Evolutionary conservation across 2,888 invertebrate species (phyloP).

Genomic region (Macrophya alboannulata): DNA sequence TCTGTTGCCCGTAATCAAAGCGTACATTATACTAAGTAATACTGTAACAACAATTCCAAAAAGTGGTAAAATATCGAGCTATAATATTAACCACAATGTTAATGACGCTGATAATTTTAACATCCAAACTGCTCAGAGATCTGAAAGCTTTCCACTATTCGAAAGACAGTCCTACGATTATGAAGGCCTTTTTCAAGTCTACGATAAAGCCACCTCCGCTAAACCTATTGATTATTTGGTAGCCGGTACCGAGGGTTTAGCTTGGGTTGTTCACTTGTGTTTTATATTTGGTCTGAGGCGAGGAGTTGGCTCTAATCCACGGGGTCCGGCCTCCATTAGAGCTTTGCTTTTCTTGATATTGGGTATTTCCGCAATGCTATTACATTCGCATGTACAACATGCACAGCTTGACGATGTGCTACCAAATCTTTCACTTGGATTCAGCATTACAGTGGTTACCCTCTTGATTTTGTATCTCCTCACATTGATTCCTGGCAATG

Average conservation of each 20-base stretch:
- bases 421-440: conserved; percentile 81
- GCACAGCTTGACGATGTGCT: conserved; percentile 71
- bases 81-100: neutral
- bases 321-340: conserved; percentile 88
- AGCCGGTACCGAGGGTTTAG: conserved; percentile 86
- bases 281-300: conserved; percentile 87
- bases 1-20: conserved; percentile 86
- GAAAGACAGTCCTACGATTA: neutral
- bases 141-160: neutral
- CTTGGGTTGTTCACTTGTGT: conserved; percentile 92
- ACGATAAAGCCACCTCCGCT: conserved; percentile 80
- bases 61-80: neutral
- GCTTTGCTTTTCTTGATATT: conserved; percentile 86
- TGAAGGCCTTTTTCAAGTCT: conserved; percentile 66
- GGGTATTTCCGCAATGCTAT: conserved; percentile 82
- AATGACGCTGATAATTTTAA: neutral
- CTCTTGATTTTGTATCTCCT: conserved; percentile 87
- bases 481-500: conserved; percentile 86
- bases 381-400: conserved; percentile 84
- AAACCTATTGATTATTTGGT: conserved; percentile 87
- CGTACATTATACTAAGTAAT: conserved; percentile 84
- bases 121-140: neutral
- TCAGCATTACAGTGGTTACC: conserved; percentile 84
- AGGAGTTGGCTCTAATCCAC: conserved; percentile 85
- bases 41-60: conserved; percentile 63